Conservation (phyloP, 2,113 vertebrate genomes). For the cat (Felis catus) region F.catus_Fca126_mat1.0 CM031425.1:1231501-1232000, state of each 20-base stretch:
- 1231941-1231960: neutral
- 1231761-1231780: neutral
- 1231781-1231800: accelerated
- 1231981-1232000: neutral
- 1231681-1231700: neutral
- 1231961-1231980: neutral
- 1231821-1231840: neutral
- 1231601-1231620: neutral
- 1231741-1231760: too few species aligned
- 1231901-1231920: accelerated
- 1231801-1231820: neutral
- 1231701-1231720: neutral
- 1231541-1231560: neutral
- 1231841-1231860: neutral
- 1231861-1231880: neutral
- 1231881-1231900: neutral
- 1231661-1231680: neutral
- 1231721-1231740: neutral
- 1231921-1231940: neutral
- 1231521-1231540: neutral
- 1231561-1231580: neutral
- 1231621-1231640: neutral
- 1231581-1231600: too few species aligned
- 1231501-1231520: neutral
- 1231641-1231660: neutral